Percentiles rank a stretch among this genome's conserved stretches.
These are phyloP conservation scores for Drosophila picticornis DNA, from an alignment of 2,888 invertebrate species.

Conservation along the genomic window DNA sequence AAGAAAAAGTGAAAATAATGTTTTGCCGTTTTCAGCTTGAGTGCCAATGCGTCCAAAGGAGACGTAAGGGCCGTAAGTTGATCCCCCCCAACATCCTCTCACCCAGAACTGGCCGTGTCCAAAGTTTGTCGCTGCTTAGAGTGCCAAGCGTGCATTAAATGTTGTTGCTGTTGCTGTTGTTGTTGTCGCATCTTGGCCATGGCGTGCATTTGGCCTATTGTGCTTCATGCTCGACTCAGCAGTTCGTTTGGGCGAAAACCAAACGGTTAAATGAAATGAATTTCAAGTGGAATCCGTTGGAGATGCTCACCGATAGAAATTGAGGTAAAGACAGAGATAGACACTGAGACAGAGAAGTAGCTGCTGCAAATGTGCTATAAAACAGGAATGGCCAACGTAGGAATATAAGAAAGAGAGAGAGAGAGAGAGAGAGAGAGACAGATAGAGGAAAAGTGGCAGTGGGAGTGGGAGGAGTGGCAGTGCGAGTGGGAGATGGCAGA, in stretches of 20 bases:
- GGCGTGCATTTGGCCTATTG: constrained; percentile 36
- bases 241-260: constrained; percentile 31
- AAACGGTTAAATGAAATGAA: constrained; percentile 68
- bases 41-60: constrained; percentile 46
- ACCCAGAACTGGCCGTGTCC: constrained; percentile 1
- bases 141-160: constrained; percentile 68
- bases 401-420: not conserved
- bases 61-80: constrained; percentile 8
- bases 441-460: no score
- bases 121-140: constrained; percentile 58
- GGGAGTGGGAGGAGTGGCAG: no score
- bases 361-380: constrained; percentile 38
- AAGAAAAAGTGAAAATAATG: constrained; percentile 26
- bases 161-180: constrained; percentile 4
- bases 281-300: constrained; percentile 28
- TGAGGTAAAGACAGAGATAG: not conserved
- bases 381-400: constrained; percentile 47
- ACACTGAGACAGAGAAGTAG: not conserved
- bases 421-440: not conserved
- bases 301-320: not conserved
- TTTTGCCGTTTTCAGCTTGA: constrained; percentile 62
- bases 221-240: constrained; percentile 17
- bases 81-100: not conserved
- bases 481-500: not conserved
- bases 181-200: constrained; percentile 18